Conservation (phyloP, 1,140 invertebrate genomes). For the Drosophila miranda region DNA sequence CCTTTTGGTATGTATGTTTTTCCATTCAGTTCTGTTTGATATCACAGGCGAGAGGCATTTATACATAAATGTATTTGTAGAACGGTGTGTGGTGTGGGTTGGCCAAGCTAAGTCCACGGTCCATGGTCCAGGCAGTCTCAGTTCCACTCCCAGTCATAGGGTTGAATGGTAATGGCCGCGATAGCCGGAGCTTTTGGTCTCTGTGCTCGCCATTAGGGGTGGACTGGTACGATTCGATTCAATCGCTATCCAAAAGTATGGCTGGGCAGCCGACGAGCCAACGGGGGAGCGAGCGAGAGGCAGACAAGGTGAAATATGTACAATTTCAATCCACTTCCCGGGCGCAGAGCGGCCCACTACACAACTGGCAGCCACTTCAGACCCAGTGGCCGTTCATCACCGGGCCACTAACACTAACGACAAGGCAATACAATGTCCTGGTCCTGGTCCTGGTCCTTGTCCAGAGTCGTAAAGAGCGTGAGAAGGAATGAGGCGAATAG, state of each 20-base stretch:
- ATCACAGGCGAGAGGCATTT: slow-evolving; percentile 54
- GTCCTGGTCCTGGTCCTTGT: slow-evolving; percentile 8
- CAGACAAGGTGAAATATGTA: slow-evolving; percentile 42
- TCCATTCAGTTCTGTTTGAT: slow-evolving; percentile 46
- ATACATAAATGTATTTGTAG: slow-evolving; percentile 62
- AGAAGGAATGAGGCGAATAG: background rate
- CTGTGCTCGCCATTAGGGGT: slow-evolving; percentile 67
- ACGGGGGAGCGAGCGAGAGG: slow-evolving; percentile 5
- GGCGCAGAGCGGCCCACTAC: slow-evolving; percentile 6
- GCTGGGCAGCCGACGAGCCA: slow-evolving; percentile 29
- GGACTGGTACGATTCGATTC: slow-evolving; percentile 56
- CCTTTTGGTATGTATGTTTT: slow-evolving; percentile 10
- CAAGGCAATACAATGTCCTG: slow-evolving; percentile 16
- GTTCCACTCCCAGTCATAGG: slow-evolving; percentile 39
- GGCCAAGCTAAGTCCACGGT: background rate
- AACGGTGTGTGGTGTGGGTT: slow-evolving; percentile 29
- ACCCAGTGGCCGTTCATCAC: slow-evolving; percentile 21
- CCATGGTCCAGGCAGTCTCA: slow-evolving; percentile 1
- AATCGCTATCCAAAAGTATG: slow-evolving; percentile 49
- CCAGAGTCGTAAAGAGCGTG: background rate
- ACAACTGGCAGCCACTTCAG: slow-evolving; percentile 31
- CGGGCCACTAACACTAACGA: slow-evolving; percentile 10
- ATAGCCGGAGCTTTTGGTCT: slow-evolving; percentile 29
- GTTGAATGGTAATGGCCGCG: slow-evolving; percentile 68
- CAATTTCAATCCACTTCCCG: slow-evolving; percentile 33